phyloP scores from a whole-genome alignment of 2,888 invertebrate species.

The Hesperia comma region DNA sequence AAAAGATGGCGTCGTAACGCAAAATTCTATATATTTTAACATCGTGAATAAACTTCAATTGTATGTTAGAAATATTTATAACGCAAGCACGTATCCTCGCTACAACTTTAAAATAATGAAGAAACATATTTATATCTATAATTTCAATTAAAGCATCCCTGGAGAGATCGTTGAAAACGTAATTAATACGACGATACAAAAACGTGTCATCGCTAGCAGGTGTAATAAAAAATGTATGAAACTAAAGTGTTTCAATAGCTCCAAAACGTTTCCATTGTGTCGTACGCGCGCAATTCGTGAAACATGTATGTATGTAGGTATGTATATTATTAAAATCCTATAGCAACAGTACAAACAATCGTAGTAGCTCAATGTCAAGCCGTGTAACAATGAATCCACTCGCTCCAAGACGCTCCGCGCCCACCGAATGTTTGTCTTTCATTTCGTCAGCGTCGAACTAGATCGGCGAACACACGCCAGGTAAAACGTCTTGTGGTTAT shows the following conservation, averaged over 20 bases:
- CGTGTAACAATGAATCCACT: conserved; percentile 28
- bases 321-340: neutral
- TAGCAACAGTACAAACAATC: neutral
- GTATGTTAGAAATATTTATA: no score
- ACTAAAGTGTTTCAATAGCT: neutral
- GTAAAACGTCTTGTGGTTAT: neutral
- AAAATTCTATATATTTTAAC: no score
- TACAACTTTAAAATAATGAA: no score
- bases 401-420: conserved; percentile 13
- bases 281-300: neutral
- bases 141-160: no score
- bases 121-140: no score
- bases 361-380: conserved; percentile 18
- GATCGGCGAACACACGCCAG: conserved; percentile 14
- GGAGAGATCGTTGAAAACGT: no score
- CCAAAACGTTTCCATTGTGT: neutral
- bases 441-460: conserved; percentile 23
- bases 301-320: no score
- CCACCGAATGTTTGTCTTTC: conserved; percentile 30
- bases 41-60: no score
- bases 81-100: no score
- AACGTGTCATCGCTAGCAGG: no score
- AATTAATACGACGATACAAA: no score
- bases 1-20: no score
- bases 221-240: neutral